Conservation (phyloP, 2,113 vertebrate species). For the Tonatia bakeri region DNA sequence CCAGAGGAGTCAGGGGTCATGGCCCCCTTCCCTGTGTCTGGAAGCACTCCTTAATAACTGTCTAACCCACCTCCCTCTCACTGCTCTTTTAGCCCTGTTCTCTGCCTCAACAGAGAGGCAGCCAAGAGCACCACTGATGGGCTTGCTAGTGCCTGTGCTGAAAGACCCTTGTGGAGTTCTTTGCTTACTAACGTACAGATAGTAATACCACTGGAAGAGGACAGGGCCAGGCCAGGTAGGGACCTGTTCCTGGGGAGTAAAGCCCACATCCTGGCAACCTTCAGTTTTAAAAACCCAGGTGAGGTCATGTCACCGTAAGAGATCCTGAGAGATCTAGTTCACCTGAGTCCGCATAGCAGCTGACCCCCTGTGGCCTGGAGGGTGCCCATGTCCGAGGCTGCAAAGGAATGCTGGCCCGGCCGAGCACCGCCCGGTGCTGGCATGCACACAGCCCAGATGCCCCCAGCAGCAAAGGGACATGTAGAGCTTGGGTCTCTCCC, state of each 20-base stretch:
- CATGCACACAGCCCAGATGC: neutral
- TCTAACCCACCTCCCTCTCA: neutral
- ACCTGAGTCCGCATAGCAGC: neutral
- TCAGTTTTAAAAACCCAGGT: neutral
- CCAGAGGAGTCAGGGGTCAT: fast-evolving
- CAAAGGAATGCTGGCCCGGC: neutral
- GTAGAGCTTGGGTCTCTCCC: neutral
- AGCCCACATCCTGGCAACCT: neutral
- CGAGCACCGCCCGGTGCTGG: no score
- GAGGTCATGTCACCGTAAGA: neutral
- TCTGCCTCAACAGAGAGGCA: neutral
- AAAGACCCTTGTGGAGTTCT: slow-evolving; percentile 48
- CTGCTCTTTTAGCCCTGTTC: slow-evolving; percentile 3
- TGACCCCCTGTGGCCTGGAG: neutral
- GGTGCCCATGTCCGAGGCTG: neutral
- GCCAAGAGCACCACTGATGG: neutral
- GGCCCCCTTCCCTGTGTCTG: neutral
- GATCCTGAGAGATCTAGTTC: neutral
- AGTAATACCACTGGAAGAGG: slow-evolving; percentile 38
- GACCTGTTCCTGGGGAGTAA: neutral
- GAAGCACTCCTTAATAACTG: fast-evolving
- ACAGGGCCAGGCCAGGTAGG: slow-evolving; percentile 14
- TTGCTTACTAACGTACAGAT: slow-evolving; percentile 39
- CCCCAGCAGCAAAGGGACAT: neutral
- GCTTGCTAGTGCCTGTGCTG: slow-evolving; percentile 20